Evolutionary conservation across 1,140 invertebrate genomes (phyloP).

Genomic region (Drosophila repletoides): DNA sequence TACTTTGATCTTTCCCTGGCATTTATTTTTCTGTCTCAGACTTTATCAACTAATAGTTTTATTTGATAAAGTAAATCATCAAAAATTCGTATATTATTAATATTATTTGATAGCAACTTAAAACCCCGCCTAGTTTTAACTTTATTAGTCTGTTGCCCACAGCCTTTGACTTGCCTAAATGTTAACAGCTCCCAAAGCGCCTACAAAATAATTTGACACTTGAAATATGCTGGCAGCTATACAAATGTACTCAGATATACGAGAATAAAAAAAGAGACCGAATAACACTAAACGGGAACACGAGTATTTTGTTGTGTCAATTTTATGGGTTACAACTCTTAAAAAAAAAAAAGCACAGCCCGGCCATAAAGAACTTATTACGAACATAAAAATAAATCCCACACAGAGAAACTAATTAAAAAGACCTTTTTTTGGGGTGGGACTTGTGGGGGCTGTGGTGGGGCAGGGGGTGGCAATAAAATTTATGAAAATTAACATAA

Average conservation of each 20-base stretch:
- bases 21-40: neutral
- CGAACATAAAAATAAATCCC: conserved; percentile 56
- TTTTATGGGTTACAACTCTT: conserved; percentile 73
- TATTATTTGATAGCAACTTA: no score
- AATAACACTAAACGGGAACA: conserved; percentile 23
- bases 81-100: no score
- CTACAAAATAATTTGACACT: conserved; percentile 74
- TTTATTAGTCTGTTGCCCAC: conserved; percentile 47
- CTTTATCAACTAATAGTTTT: no score
- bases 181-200: conserved; percentile 66
- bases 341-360: conserved; percentile 35
- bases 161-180: conserved; percentile 44
- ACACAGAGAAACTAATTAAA: conserved; percentile 74
- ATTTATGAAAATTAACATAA: conserved; percentile 82
- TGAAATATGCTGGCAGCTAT: conserved; percentile 29
- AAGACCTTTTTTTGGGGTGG: conserved; percentile 51
- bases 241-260: conserved; percentile 7
- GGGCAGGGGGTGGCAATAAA: conserved; percentile 67
- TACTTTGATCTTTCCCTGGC: neutral
- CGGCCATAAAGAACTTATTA: conserved; percentile 51
- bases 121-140: neutral
- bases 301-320: conserved; percentile 55
- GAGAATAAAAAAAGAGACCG: conserved; percentile 3
- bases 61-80: no score
- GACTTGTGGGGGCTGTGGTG: neutral